Evolutionary conservation across 2,888 invertebrate species (phyloP).

Genomic region (Phorcus lineatus): DNA sequence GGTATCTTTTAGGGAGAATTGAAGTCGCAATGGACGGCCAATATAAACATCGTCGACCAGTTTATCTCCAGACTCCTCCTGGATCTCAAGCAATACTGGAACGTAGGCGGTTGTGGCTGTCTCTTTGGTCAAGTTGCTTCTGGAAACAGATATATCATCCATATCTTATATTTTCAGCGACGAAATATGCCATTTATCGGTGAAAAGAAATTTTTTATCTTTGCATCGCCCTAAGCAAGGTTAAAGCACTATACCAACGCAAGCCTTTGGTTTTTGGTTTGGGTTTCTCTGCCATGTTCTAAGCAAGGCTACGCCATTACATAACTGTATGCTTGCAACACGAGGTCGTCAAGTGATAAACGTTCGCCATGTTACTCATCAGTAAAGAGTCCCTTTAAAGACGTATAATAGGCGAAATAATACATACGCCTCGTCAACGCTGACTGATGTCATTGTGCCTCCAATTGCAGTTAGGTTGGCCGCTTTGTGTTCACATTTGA

Average conservation of each 20-base stretch:
- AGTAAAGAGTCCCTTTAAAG: too few relatives aligned
- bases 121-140: conserved; percentile 6
- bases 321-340: too few relatives aligned
- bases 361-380: too few relatives aligned
- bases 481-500: conserved; percentile 9
- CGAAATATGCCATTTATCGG: too few relatives aligned
- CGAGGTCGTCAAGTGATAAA: too few relatives aligned
- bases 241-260: too few relatives aligned
- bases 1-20: conserved; percentile 12
- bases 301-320: too few relatives aligned
- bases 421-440: background rate
- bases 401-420: too few relatives aligned
- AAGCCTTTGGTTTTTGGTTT: too few relatives aligned
- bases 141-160: background rate
- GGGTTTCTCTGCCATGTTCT: too few relatives aligned
- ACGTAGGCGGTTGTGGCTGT: background rate
- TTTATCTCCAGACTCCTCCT: background rate
- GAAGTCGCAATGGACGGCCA: background rate
- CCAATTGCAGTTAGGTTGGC: background rate
- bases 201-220: background rate
- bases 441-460: background rate
- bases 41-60: background rate
- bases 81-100: conserved; percentile 18
- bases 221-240: too few relatives aligned
- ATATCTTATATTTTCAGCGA: too few relatives aligned